Evolutionary conservation across 2,797 vertebrate species (phyloP).

Genomic region (Perodicticus potto): DNA sequence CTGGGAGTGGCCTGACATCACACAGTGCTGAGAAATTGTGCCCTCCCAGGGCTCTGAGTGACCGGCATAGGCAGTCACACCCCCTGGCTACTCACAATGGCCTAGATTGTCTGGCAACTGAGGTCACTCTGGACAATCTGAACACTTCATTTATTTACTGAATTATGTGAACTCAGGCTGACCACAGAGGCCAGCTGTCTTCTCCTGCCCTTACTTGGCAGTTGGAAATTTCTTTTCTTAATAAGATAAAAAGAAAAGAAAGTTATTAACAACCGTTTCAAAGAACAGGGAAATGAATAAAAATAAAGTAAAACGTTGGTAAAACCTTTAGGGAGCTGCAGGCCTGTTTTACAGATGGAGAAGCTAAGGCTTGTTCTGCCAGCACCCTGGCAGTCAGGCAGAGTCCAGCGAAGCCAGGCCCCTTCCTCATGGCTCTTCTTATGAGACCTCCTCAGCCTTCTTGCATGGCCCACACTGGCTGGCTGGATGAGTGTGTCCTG

Average conservation of each 20-base stretch:
- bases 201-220: not conserved
- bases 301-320: not conserved
- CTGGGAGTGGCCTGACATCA: not conserved
- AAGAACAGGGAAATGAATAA: not conserved
- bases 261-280: not conserved
- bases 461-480: conserved; percentile 38
- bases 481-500: conserved; percentile 50
- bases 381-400: not conserved
- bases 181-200: not conserved
- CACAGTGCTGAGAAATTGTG: not conserved
- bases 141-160: fast-evolving
- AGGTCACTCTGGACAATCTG: not conserved
- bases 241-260: not conserved
- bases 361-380: not conserved
- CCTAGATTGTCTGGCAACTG: not conserved
- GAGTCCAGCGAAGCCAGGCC: not conserved
- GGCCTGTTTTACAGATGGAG: not conserved
- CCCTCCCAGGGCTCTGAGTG: not conserved
- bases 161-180: not conserved
- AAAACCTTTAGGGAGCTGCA: not conserved
- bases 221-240: not conserved
- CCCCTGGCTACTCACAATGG: fast-evolving
- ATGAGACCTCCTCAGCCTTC: conserved; percentile 42
- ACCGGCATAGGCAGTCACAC: not conserved
- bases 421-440: conserved; percentile 47